Conservation (phyloP, 2,888 invertebrate species). For the Ichneumoninae sp. region DNA sequence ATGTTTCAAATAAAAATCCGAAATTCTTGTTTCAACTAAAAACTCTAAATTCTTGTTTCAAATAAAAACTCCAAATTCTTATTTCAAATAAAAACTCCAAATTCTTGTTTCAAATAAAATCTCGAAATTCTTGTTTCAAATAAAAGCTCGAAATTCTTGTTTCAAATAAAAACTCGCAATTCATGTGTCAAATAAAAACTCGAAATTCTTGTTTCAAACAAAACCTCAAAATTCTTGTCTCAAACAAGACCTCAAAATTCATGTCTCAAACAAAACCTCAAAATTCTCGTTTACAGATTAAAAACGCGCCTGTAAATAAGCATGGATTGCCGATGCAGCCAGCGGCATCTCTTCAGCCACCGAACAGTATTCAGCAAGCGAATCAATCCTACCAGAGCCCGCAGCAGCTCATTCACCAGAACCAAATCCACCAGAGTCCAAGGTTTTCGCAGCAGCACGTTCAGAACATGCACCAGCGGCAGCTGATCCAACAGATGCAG, state of each 20-base stretch:
- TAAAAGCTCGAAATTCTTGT: no score
- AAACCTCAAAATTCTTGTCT: neutral
- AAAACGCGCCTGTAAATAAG: constrained; percentile 75
- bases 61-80: neutral
- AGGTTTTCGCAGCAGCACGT: constrained; percentile 81
- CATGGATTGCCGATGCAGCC: constrained; percentile 78
- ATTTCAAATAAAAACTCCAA: no score
- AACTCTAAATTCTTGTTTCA: no score
- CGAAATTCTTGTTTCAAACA: neutral
- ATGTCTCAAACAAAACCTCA: no score
- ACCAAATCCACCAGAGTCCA: constrained; percentile 80
- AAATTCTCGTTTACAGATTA: constrained; percentile 63
- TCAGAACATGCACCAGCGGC: constrained; percentile 82
- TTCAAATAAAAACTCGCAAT: no score
- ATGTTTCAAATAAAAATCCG: no score
- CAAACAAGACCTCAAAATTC: no score
- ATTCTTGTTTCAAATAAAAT: neutral
- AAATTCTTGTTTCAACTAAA: no score
- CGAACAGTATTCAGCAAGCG: constrained; percentile 66
- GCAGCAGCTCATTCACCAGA: constrained; percentile 79
- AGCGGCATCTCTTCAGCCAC: constrained; percentile 45
- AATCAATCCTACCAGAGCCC: constrained; percentile 78
- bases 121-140: no score
- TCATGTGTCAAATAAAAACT: neutral
- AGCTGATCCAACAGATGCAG: constrained; percentile 83